A percentile compares a stretch with the other conserved stretches of the same genome.
phyloP scores from a whole-genome alignment of 2,888 invertebrate genomes.

The Sesia apiformis region DNA sequence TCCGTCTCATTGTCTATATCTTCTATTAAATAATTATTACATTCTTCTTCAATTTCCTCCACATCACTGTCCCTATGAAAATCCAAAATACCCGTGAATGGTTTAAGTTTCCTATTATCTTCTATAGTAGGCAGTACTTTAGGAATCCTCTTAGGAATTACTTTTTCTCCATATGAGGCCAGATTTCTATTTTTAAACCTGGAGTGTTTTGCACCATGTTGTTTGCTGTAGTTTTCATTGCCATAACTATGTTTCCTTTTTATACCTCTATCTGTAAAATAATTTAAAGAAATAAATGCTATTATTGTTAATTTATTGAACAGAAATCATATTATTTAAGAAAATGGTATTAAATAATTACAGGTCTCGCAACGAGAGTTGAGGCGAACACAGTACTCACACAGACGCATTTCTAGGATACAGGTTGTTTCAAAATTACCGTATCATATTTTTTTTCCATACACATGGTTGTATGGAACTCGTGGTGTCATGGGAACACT shows the following conservation, averaged over 20 bases:
- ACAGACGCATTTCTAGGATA: too few relatives aligned
- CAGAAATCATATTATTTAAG: too few relatives aligned
- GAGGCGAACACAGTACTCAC: too few relatives aligned
- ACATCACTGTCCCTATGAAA: slow-evolving; percentile 29
- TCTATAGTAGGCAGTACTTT: slow-evolving; percentile 20
- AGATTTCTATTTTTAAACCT: slow-evolving; percentile 1
- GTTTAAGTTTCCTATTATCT: slow-evolving; percentile 42
- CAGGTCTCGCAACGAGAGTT: too few relatives aligned
- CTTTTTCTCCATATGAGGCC: neutral
- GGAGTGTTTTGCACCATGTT: neutral
- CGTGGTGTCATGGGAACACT: too few relatives aligned
- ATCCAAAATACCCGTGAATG: slow-evolving; percentile 64
- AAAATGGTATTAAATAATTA: too few relatives aligned
- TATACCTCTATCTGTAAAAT: neutral
- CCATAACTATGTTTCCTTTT: slow-evolving; percentile 4
- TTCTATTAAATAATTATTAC: slow-evolving; percentile 36
- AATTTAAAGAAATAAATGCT: too few relatives aligned
- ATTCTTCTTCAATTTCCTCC: slow-evolving; percentile 17
- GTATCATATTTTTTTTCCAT: too few relatives aligned
- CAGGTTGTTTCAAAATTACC: too few relatives aligned
- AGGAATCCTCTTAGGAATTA: slow-evolving; percentile 12
- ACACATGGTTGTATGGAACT: too few relatives aligned
- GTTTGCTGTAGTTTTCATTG: neutral
- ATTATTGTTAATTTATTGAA: too few relatives aligned
- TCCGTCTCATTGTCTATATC: slow-evolving; percentile 49